These are phyloP conservation scores for Crypturellus undulatus DNA, from an alignment of 2,113 vertebrate species.

Conservation along the genomic window DNA sequence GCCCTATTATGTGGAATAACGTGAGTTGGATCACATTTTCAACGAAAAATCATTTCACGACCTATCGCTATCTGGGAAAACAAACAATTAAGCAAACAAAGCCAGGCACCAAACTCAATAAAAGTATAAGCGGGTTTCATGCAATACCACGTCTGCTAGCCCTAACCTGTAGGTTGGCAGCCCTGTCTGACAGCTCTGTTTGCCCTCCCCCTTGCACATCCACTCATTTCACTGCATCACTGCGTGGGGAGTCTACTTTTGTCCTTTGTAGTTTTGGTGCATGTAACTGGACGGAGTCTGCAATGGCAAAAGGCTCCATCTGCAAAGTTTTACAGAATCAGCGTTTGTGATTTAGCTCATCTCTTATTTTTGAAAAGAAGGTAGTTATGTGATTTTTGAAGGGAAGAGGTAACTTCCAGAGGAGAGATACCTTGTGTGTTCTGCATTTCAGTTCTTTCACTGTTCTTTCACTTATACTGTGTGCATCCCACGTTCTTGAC, in stretches of 20 bases:
- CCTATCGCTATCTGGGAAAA: constrained; percentile 53
- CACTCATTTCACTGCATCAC: not conserved
- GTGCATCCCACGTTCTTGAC: not conserved
- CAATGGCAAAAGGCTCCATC: not conserved
- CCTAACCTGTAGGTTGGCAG: not conserved
- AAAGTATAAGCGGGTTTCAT: not conserved
- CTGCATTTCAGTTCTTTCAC: not conserved
- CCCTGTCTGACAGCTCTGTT: not conserved
- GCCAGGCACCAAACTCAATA: not conserved
- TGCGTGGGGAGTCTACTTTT: not conserved
- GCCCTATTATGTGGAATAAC: constrained; percentile 47
- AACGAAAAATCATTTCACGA: constrained; percentile 61
- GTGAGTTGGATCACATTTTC: not conserved
- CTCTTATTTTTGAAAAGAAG: not conserved
- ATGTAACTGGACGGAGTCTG: not conserved
- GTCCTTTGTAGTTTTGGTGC: accelerated
- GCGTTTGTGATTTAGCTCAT: not conserved
- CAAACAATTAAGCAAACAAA: constrained; percentile 41
- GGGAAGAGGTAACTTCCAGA: not conserved
- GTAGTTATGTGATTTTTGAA: not conserved
- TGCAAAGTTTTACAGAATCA: not conserved
- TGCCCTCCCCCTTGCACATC: not conserved
- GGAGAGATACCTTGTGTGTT: not conserved
- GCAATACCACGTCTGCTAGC: not conserved
- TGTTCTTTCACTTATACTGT: not conserved